Percentiles rank a stretch among this genome's conserved stretches.
Evolutionary conservation across 2,888 invertebrate genomes (phyloP).

Genomic region (Anthrax anthrax): DNA sequence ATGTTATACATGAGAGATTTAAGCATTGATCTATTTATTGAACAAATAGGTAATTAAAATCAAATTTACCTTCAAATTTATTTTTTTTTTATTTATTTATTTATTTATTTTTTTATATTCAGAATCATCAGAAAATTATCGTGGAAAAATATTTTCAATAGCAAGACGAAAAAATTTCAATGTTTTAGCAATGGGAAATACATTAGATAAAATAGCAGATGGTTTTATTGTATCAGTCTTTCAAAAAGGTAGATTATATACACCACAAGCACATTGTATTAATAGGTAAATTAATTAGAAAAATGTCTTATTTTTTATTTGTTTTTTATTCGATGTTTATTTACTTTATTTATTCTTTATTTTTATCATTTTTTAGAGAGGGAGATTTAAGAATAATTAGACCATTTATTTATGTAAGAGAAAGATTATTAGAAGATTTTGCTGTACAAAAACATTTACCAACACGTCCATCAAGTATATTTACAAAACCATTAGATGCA

Average conservation of each 20-base stretch:
- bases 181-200: conserved; percentile 77
- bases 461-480: conserved; percentile 12
- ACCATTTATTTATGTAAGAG: conserved; percentile 76
- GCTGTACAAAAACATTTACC: conserved; percentile 13
- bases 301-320: not conserved
- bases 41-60: conserved; percentile 43
- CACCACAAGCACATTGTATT: conserved; percentile 68
- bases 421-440: conserved; percentile 34
- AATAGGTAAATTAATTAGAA: conserved; percentile 39
- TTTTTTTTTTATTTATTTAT: not conserved
- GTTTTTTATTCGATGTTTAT: not conserved
- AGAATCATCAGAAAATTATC: conserved; percentile 37
- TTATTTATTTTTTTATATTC: conserved; percentile 29
- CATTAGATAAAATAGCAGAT: conserved; percentile 69
- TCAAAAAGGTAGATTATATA: conserved; percentile 61
- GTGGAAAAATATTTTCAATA: conserved; percentile 49
- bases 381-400: conserved; percentile 69
- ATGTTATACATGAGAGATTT: conserved; percentile 61
- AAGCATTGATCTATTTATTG: conserved; percentile 62
- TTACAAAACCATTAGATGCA: conserved; percentile 11
- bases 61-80: not conserved
- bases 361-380: conserved; percentile 36
- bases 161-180: conserved; percentile 67
- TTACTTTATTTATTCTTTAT: not conserved
- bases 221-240: conserved; percentile 70